Conservation (phyloP, 1,140 invertebrate species). For the Atopsyche davidsoni region DNA sequence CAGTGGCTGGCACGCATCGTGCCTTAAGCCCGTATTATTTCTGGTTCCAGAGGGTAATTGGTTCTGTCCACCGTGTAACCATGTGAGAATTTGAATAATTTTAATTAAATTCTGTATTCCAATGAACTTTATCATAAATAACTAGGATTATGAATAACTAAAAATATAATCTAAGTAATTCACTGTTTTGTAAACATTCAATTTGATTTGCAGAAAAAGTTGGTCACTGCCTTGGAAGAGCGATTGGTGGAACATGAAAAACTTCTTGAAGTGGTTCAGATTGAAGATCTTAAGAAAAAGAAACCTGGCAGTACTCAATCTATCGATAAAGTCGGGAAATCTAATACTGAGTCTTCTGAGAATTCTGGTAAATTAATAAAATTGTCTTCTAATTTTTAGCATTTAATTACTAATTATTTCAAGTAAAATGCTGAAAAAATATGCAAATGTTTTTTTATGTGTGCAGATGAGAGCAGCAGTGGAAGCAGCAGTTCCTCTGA, state of each 20-base stretch:
- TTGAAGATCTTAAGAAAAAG: constrained; percentile 57
- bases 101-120: background rate
- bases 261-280: constrained; percentile 56
- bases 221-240: constrained; percentile 63
- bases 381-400: background rate
- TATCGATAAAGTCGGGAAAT: constrained; percentile 32
- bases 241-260: constrained; percentile 58
- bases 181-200: no score
- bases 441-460: constrained; percentile 4
- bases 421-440: background rate
- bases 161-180: no score
- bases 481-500: constrained; percentile 45
- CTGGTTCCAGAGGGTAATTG: constrained; percentile 94
- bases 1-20: constrained; percentile 90
- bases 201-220: constrained; percentile 52
- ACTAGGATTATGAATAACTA: no score
- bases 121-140: no score
- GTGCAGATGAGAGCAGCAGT: constrained; percentile 24
- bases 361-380: background rate
- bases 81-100: constrained; percentile 48
- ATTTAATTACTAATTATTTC: background rate
- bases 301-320: constrained; percentile 46
- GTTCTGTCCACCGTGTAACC: constrained; percentile 95
- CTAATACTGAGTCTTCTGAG: background rate
- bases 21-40: constrained; percentile 82